phyloP scores from a whole-genome alignment of 2,888 invertebrate genomes.

The Acleris literana region DNA sequence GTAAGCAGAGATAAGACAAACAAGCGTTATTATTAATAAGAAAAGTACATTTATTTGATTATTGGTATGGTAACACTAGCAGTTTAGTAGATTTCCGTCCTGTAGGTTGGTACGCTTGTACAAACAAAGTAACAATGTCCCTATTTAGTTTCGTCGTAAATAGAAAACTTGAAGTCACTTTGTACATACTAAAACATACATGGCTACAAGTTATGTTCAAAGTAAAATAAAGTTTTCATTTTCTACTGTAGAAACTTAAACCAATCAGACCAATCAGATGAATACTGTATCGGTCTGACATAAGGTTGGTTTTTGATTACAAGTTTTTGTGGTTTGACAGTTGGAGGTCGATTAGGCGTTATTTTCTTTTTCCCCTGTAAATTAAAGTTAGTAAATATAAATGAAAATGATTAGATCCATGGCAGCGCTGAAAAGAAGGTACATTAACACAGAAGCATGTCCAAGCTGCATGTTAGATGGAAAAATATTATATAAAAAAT shows the following conservation, averaged over 20 bases:
- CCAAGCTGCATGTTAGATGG: constrained; percentile 20
- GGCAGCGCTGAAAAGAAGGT: constrained; percentile 38
- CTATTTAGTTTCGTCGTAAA: background rate
- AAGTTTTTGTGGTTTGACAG: constrained; percentile 53
- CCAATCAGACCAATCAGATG: constrained; percentile 53
- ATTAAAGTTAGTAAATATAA: constrained; percentile 37
- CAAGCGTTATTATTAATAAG: constrained; percentile 42
- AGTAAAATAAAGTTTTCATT: background rate
- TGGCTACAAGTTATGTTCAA: background rate
- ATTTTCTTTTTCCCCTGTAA: constrained; percentile 67
- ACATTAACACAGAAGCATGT: constrained; percentile 22
- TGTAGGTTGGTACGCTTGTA: constrained; percentile 7
- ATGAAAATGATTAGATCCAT: constrained; percentile 10
- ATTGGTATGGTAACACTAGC: constrained; percentile 29
- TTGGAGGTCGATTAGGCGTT: constrained; percentile 45
- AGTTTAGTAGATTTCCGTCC: constrained; percentile 37
- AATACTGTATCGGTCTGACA: constrained; percentile 49
- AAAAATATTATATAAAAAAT: background rate
- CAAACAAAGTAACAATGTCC: background rate
- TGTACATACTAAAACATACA: background rate
- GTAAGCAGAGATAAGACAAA: constrained; percentile 56
- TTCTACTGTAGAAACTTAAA: constrained; percentile 45
- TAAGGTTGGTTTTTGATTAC: constrained; percentile 43
- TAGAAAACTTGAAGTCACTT: background rate
- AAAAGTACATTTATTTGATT: constrained; percentile 34